Evolutionary conservation across 35 echinoderm and acorn worm species (phyloP).

Genomic region (Holothuria glaberrima): DNA sequence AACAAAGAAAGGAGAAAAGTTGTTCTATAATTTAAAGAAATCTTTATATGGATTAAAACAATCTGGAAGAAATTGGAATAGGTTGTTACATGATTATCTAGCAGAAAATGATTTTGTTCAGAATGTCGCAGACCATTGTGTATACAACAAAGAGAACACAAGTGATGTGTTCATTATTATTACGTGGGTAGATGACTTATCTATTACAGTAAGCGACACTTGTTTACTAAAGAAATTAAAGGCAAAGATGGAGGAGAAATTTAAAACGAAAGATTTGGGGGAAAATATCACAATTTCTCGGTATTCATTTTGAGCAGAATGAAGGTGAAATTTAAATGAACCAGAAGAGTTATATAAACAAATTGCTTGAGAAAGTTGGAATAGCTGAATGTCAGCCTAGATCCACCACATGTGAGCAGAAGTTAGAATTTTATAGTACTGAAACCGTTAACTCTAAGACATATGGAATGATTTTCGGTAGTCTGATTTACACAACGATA

Average conservation of each 20-base stretch:
- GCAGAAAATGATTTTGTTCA: slow-evolving; percentile 33
- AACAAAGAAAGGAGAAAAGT: not conserved
- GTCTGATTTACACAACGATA: no score
- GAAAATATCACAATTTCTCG: slow-evolving; percentile 33
- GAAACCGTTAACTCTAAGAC: no score
- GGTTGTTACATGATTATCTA: slow-evolving; percentile 52
- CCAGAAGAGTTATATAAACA: not conserved
- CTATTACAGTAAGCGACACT: slow-evolving; percentile 16
- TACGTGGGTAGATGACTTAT: no score
- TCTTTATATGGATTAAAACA: slow-evolving; percentile 56
- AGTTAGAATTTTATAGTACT: not conserved
- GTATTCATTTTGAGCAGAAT: slow-evolving; percentile 53
- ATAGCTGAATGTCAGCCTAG: not conserved
- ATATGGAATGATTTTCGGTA: no score
- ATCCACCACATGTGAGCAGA: not conserved
- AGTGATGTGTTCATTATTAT: not conserved
- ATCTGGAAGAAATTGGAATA: slow-evolving; percentile 61
- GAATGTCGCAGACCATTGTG: not conserved
- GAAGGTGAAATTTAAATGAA: slow-evolving; percentile 38
- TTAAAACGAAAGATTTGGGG: slow-evolving; percentile 60
- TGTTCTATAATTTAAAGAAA: slow-evolving; percentile 41
- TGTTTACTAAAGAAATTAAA: not conserved
- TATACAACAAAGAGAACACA: slow-evolving; percentile 35
- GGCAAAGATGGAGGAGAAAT: not conserved
- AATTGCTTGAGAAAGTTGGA: slow-evolving; percentile 4